Evolutionary conservation across 2,888 invertebrate species (phyloP).

Genomic region (Bembecia ichneumoniformis): DNA sequence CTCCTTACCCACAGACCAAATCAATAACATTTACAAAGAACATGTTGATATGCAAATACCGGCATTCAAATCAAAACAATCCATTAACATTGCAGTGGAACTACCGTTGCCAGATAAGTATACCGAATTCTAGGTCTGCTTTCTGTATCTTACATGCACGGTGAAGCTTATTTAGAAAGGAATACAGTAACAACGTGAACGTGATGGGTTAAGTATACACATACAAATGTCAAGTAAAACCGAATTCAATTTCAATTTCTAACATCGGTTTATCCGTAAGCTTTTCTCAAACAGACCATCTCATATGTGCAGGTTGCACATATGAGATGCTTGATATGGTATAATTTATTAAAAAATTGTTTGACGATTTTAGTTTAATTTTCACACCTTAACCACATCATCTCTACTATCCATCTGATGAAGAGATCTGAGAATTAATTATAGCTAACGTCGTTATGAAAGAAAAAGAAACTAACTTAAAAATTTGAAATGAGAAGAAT

Average conservation of each 20-base stretch:
- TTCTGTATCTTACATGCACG: constrained; percentile 23
- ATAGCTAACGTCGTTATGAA: too few relatives aligned
- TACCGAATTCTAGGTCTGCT: constrained; percentile 35
- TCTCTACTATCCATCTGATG: too few relatives aligned
- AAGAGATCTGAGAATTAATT: too few relatives aligned
- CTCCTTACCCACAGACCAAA: constrained; percentile 9
- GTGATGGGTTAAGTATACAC: constrained; percentile 32
- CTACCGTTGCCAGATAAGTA: constrained; percentile 24
- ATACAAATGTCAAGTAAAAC: constrained; percentile 52
- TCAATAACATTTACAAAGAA: constrained; percentile 31
- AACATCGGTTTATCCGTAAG: constrained; percentile 46
- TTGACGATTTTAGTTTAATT: too few relatives aligned
- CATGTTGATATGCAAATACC: constrained; percentile 35
- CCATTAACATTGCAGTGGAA: constrained; percentile 53
- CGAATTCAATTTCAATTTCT: constrained; percentile 53
- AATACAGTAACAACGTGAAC: constrained; percentile 29
- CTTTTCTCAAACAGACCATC: constrained; percentile 6
- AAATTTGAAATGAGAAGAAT: too few relatives aligned
- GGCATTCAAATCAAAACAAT: constrained; percentile 38
- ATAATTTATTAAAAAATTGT: too few relatives aligned
- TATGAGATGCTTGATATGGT: too few relatives aligned
- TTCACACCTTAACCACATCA: too few relatives aligned
- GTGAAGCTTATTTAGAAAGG: constrained; percentile 18
- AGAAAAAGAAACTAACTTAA: too few relatives aligned
- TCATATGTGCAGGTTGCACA: too few relatives aligned